Evolutionary conservation across 2,888 invertebrate species (phyloP).

Genomic region (Xylophagus ater): DNA sequence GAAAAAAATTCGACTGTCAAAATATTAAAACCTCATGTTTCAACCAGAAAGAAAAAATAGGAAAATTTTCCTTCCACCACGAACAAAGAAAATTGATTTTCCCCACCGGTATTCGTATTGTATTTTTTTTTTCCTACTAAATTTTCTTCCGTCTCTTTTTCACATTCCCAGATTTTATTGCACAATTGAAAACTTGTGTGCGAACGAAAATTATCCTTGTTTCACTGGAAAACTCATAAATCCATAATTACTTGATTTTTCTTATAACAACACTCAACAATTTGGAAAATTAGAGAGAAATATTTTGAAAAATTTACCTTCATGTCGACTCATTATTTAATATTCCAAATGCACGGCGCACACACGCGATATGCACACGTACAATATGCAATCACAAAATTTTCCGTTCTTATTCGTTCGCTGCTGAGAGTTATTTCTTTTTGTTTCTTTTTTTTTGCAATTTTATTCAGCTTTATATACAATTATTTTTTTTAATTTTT

Average conservation of each 20-base stretch:
- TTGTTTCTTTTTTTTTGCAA: too few relatives aligned
- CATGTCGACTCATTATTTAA: conserved; percentile 79
- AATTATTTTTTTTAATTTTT: background rate
- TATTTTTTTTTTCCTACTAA: background rate
- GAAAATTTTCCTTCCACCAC: too few relatives aligned
- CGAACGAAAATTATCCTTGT: background rate
- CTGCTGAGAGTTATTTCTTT: conserved; percentile 2
- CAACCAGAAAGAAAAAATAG: too few relatives aligned
- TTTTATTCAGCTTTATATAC: background rate
- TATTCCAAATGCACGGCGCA: conserved; percentile 11
- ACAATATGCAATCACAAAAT: background rate
- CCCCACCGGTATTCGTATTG: background rate
- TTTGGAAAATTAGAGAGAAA: conserved; percentile 24
- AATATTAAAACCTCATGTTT: too few relatives aligned
- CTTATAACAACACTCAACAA: background rate
- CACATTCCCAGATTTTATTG: conserved; percentile 1
- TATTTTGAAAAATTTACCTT: conserved; percentile 52
- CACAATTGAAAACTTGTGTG: conserved; percentile 3
- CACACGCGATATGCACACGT: too few relatives aligned
- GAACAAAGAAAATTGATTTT: conserved; percentile 14
- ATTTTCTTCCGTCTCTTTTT: background rate
- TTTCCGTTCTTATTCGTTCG: background rate
- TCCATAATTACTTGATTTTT: background rate
- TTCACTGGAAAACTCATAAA: background rate
- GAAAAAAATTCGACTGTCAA: too few relatives aligned